These are phyloP conservation scores for Lemur catta DNA, from an alignment of 2,797 vertebrate genomes.

Conservation along the genomic window DNA sequence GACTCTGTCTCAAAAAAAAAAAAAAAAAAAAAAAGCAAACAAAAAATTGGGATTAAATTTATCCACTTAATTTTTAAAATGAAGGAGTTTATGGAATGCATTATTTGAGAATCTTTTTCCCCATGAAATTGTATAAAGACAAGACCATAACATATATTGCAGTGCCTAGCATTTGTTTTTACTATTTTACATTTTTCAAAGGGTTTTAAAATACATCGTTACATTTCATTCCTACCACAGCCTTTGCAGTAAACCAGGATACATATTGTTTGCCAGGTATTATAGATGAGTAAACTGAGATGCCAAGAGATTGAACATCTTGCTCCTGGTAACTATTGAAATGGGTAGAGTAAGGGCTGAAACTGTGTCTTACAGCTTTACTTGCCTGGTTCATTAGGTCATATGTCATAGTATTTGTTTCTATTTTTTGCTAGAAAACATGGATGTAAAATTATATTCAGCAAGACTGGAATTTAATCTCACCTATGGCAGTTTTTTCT, in stretches of 20 bases:
- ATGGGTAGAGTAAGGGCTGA: neutral
- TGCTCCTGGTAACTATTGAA: neutral
- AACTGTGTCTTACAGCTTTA: neutral
- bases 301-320: neutral
- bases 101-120: neutral
- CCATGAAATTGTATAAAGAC: neutral
- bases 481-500: neutral
- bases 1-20: no score
- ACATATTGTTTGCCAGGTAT: neutral
- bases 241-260: neutral
- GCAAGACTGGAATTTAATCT: neutral
- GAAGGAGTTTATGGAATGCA: neutral
- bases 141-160: neutral
- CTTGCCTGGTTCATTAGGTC: neutral
- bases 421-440: neutral
- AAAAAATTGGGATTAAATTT: neutral
- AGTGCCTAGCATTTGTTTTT: neutral
- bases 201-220: neutral
- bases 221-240: neutral
- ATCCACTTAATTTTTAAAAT: neutral
- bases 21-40: no score
- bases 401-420: neutral
- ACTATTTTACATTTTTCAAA: slow-evolving; percentile 15
- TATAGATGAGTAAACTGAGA: neutral
- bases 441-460: neutral